Conservation (phyloP, 2,888 invertebrate species). For the Habroteleia sp. region DNA sequence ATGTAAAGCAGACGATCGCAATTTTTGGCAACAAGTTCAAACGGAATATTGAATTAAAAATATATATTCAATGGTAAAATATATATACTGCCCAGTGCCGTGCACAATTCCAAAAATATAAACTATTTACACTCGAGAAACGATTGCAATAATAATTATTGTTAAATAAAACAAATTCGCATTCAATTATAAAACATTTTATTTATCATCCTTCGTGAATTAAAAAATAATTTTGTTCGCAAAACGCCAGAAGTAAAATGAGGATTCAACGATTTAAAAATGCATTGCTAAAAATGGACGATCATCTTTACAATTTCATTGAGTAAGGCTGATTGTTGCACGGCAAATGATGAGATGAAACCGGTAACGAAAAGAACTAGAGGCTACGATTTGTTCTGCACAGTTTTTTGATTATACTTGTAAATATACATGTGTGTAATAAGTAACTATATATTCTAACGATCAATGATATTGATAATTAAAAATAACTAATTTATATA, state of each 20-base stretch:
- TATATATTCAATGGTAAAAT: too few species aligned
- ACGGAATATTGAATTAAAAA: background rate
- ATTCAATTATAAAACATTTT: conserved; percentile 2
- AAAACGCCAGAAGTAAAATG: conserved; percentile 4
- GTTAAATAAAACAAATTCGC: background rate
- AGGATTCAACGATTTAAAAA: conserved; percentile 2
- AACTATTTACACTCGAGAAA: background rate
- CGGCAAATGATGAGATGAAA: conserved; percentile 36
- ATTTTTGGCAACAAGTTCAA: conserved; percentile 12
- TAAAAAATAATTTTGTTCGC: conserved; percentile 4
- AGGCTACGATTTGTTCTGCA: conserved; percentile 60
- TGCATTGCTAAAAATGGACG: conserved; percentile 40
- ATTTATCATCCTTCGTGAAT: background rate
- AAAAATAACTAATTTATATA: conserved; percentile 78
- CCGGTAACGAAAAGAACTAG: conserved; percentile 53
- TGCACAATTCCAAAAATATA: background rate
- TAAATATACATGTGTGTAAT: conserved; percentile 68
- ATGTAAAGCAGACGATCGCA: conserved; percentile 25
- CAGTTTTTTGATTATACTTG: conserved; percentile 66
- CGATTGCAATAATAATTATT: background rate
- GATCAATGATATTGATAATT: conserved; percentile 74
- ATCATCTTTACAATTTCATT: conserved; percentile 44
- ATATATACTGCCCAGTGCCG: too few species aligned
- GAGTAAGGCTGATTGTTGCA: conserved; percentile 51
- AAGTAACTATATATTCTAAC: conserved; percentile 77